Evolutionary conservation across 1,140 invertebrate genomes (phyloP).

Genomic region (Drosophila ercepeae): DNA sequence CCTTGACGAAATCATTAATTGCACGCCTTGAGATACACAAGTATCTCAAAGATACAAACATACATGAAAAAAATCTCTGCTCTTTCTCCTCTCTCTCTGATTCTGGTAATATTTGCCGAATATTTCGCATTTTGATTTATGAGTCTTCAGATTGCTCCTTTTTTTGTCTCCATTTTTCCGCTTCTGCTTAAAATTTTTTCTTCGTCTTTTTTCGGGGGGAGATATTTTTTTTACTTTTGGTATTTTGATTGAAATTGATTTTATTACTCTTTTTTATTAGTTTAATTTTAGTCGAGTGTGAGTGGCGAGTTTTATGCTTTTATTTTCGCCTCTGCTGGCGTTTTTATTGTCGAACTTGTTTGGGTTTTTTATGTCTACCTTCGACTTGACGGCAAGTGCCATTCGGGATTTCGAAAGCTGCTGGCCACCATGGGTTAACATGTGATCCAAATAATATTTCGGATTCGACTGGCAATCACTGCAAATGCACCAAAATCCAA

Average conservation of each 20-base stretch:
- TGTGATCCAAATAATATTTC: slow-evolving; percentile 2
- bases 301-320: slow-evolving; percentile 57
- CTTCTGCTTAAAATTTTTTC: slow-evolving; percentile 49
- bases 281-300: slow-evolving; percentile 19
- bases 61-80: background rate
- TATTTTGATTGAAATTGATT: slow-evolving; percentile 75
- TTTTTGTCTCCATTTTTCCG: slow-evolving; percentile 6
- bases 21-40: slow-evolving; percentile 14
- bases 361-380: slow-evolving; percentile 5
- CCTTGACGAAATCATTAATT: slow-evolving; percentile 58
- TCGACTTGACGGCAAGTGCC: slow-evolving; percentile 27
- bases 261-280: slow-evolving; percentile 66
- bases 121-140: slow-evolving; percentile 70
- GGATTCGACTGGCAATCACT: no score
- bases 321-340: slow-evolving; percentile 45
- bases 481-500: background rate
- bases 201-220: slow-evolving; percentile 33
- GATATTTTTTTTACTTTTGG: slow-evolving; percentile 41
- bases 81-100: background rate
- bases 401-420: slow-evolving; percentile 27
- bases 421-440: slow-evolving; percentile 28
- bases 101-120: slow-evolving; percentile 52
- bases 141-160: slow-evolving; percentile 20
- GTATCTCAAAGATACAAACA: slow-evolving; percentile 38
- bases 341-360: slow-evolving; percentile 36